Conservation (phyloP, 2,888 invertebrate species). For the Sphinx pinastri region DNA sequence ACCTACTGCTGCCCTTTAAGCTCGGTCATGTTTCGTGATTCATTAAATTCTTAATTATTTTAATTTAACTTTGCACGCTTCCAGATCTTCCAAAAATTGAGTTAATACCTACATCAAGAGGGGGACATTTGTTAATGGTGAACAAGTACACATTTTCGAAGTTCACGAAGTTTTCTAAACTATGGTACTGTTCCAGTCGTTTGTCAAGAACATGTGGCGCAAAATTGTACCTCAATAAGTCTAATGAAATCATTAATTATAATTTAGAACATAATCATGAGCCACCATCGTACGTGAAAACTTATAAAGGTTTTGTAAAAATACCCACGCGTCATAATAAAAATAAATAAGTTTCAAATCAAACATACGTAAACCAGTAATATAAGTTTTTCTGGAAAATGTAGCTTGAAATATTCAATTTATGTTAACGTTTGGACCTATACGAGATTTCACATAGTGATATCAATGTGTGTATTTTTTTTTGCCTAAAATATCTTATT, state of each 20-base stretch:
- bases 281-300: background rate
- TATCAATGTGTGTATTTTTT: too few relatives aligned
- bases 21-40: too few relatives aligned
- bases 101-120: constrained; percentile 30
- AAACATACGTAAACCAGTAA: too few relatives aligned
- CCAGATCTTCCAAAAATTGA: background rate
- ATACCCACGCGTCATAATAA: too few relatives aligned
- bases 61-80: background rate
- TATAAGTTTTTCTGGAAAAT: too few relatives aligned
- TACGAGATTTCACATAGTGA: too few relatives aligned
- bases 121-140: constrained; percentile 32
- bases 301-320: background rate
- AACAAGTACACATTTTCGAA: constrained; percentile 37
- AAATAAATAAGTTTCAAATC: too few relatives aligned
- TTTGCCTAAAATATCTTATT: too few relatives aligned
- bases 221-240: background rate
- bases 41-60: too few relatives aligned
- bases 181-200: constrained; percentile 40
- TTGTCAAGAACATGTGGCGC: constrained; percentile 26
- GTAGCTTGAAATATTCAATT: too few relatives aligned
- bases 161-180: constrained; percentile 28
- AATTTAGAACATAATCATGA: background rate
- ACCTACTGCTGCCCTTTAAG: too few relatives aligned
- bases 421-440: too few relatives aligned
- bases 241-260: background rate